Conservation (phyloP, 2,113 vertebrate genomes). For the Daboia siamensis region DNA sequence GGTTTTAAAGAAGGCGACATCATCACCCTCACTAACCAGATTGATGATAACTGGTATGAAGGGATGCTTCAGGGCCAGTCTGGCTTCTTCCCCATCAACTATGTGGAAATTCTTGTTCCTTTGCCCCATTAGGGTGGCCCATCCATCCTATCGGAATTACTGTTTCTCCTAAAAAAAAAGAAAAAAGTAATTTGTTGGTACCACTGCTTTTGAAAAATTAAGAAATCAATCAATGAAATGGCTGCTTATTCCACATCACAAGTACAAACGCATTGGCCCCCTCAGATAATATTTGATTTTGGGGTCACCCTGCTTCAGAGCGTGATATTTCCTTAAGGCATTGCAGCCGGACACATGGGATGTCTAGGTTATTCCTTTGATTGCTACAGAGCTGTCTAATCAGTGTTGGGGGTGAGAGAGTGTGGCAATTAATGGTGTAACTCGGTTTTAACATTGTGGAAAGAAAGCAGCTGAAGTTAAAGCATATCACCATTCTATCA, state of each 20-base stretch:
- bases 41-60: constrained; percentile 99
- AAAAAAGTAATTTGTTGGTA: constrained; percentile 62
- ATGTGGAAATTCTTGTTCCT: constrained; percentile 95
- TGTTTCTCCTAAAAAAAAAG: neutral
- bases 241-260: constrained; percentile 74
- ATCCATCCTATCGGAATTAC: constrained; percentile 52
- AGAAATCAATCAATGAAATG: constrained; percentile 18
- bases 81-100: constrained; percentile 98
- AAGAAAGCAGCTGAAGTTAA: constrained; percentile 55
- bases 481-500: constrained; percentile 59
- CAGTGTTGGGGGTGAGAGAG: neutral
- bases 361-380: constrained; percentile 33
- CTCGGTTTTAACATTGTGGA: neutral
- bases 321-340: constrained; percentile 65
- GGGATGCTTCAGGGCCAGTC: constrained; percentile 95
- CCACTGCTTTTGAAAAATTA: constrained; percentile 74
- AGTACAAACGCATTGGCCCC: constrained; percentile 67
- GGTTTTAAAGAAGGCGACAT: constrained; percentile 97
- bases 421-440: neutral
- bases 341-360: constrained; percentile 50
- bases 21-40: constrained; percentile 97
- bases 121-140: constrained; percentile 84
- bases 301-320: constrained; percentile 49
- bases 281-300: constrained; percentile 65
- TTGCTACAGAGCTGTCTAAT: constrained; percentile 25